Evolutionary conservation across 2,113 vertebrate genomes (phyloP).

Genomic region (Cyanoramphus novaezelandiae): DNA sequence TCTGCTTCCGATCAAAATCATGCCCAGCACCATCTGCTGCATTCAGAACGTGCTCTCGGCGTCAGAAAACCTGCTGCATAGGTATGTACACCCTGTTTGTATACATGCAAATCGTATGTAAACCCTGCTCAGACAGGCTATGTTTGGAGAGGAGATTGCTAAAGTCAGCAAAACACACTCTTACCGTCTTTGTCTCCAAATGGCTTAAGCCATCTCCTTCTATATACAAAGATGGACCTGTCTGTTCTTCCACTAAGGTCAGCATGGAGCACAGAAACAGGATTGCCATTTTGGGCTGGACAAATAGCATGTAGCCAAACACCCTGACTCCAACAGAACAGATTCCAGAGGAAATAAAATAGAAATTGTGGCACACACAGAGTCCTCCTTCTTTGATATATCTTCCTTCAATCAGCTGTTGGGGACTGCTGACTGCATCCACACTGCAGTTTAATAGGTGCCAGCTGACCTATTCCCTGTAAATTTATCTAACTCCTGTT

Average conservation of each 20-base stretch:
- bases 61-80: conserved; percentile 25
- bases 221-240: background rate
- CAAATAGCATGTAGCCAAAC: background rate
- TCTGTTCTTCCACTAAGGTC: background rate
- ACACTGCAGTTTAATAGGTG: background rate
- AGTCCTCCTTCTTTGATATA: background rate
- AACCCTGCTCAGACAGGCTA: background rate
- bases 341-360: background rate
- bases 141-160: background rate
- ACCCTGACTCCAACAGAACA: background rate
- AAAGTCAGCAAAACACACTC: background rate
- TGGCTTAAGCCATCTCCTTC: background rate
- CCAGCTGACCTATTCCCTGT: background rate
- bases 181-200: background rate
- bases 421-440: background rate
- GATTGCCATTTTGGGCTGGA: background rate
- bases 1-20: conserved; percentile 10
- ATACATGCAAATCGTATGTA: background rate
- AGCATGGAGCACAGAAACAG: background rate
- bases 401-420: background rate
- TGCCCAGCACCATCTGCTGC: background rate
- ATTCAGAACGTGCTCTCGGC: background rate
- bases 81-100: background rate
- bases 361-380: background rate
- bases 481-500: background rate